phyloP scores from a whole-genome alignment of 2,797 vertebrate genomes.

The Lutjanus campechanus region DNA sequence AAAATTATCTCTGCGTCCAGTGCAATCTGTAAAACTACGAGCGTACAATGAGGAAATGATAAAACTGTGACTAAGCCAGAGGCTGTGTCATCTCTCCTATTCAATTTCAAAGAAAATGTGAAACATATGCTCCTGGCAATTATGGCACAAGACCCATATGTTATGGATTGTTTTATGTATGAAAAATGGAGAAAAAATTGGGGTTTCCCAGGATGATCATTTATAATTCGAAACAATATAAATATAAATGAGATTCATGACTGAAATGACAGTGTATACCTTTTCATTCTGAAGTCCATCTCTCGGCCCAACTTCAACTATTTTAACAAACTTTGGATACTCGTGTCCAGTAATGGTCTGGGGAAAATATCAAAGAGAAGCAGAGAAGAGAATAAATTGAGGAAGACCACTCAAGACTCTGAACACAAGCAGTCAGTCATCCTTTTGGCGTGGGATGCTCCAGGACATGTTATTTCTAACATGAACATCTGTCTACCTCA shows the following conservation, averaged over 20 bases:
- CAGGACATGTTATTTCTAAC: slow-evolving; percentile 52
- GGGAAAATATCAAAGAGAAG: slow-evolving; percentile 58
- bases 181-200: slow-evolving; percentile 25
- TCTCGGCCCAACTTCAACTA: slow-evolving; percentile 97
- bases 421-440: slow-evolving; percentile 38
- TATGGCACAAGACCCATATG: slow-evolving; percentile 66
- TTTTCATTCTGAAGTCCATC: slow-evolving; percentile 98
- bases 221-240: slow-evolving; percentile 38
- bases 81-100: slow-evolving; percentile 72
- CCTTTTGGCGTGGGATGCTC: slow-evolving; percentile 19
- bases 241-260: slow-evolving; percentile 44
- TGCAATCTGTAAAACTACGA: slow-evolving; percentile 51
- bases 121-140: slow-evolving; percentile 76
- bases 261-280: slow-evolving; percentile 79
- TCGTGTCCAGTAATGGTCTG: slow-evolving; percentile 84
- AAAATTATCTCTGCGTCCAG: slow-evolving; percentile 45
- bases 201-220: slow-evolving; percentile 39
- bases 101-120: slow-evolving; percentile 81
- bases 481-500: slow-evolving; percentile 48
- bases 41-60: slow-evolving; percentile 65
- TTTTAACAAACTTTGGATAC: slow-evolving; percentile 92
- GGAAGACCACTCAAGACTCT: slow-evolving; percentile 12
- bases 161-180: slow-evolving; percentile 50
- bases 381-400: not conserved
- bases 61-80: slow-evolving; percentile 68